Evolutionary conservation across 2,113 vertebrate species (phyloP), one percentile per base, ranked within the genome.

Genomic region (Psittacula cyanocephala): DNA sequence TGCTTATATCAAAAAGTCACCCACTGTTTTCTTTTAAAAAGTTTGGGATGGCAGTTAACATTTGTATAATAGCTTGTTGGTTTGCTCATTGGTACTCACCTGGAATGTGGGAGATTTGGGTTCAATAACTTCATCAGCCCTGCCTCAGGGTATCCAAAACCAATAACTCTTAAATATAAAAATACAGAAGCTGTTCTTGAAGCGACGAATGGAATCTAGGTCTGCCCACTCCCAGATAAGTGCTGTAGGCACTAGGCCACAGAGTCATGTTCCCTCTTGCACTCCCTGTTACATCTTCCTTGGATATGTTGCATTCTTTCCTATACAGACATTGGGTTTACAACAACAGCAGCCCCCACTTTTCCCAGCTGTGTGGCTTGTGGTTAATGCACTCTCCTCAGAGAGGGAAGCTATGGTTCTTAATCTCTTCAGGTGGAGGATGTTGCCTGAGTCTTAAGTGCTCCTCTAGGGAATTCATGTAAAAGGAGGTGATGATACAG

Each of bases 221-320:
- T 81, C 95, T 97, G 81, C 93, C 88, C 57, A 57, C 86, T 96
- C 83, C 74, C 86, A 87, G 50, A 43, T 64, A 86, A 97, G 57
- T 55, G 69, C 93, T 16, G 12, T 72, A 96, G 96, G 95, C 93
- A 84, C 27, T 81, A 84, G 77, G 69, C 91, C 91, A 94, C 80
- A 86, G 39, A 88, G 35, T 97, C 95, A 84, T 93, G 95, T 93
- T 97, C 77, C 41, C 86, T 97, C 95, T 96, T 97, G 94, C 77
- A 52, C 43, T 93, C 33, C 7, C 11, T 89, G 72, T 93, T 67
- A 78, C 47, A 52, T 87, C 74, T 95, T 86, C 83, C 3, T 1
- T 68, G 77, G 50, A 50, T 88, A 88, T 74, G 95, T 65, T 88
- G 68, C 94, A 95, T 95, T 95, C 83, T 95, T 96, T 95, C 55